Base-by-base conservation (phyloP, 2,888 invertebrate species). In the Hyppa rectilinea region DNA sequence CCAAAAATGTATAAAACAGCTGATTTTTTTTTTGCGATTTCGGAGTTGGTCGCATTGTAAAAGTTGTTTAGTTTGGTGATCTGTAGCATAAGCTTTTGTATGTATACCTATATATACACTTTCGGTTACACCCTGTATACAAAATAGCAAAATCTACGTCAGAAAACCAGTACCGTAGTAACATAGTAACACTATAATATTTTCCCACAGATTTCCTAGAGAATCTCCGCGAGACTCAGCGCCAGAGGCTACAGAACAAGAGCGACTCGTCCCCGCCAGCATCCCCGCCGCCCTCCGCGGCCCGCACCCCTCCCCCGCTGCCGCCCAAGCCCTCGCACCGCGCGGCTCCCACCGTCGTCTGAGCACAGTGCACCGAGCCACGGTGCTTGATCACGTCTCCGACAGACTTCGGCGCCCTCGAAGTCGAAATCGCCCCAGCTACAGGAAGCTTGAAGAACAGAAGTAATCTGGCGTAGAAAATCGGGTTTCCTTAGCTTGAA, bases 221-320 rank as follows among this genome's bases (percentile, higher is more conserved):
- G 70, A 94, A 94, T 78, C 94, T 95, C 34, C 93, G 95, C 58
- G 94, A 94, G 74, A 94, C 93, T 2, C 95, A 94, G 61, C 90
- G 94, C 3, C 89, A 89, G 65, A 83, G 92, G 47, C 85, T 92
- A 0, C 89, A 87, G 71, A 80, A 62, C 52, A 80, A 61, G 61
- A 12, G 58, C 20, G 59, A 23, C 1, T 26, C 66, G 0, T 5
- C 82, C 0, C 77, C 77, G 0, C 60, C 67, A 2, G 4, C 52
- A 1, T 26, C 72, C 0, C 78, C 81, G 31, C 62, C 71, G 10
- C 49, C 85, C 52, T 34, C 86, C 17, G 65, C 85, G 3, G 12
- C 47, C 4, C 91, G 92, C 83, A 87, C 89, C 0, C 94, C 93
- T 7, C 94, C 93, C 31, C 94, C 93, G 7, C 90, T 92, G 43